Base-by-base conservation (phyloP, 2,888 invertebrate species). In the Tortrix viridana region DNA sequence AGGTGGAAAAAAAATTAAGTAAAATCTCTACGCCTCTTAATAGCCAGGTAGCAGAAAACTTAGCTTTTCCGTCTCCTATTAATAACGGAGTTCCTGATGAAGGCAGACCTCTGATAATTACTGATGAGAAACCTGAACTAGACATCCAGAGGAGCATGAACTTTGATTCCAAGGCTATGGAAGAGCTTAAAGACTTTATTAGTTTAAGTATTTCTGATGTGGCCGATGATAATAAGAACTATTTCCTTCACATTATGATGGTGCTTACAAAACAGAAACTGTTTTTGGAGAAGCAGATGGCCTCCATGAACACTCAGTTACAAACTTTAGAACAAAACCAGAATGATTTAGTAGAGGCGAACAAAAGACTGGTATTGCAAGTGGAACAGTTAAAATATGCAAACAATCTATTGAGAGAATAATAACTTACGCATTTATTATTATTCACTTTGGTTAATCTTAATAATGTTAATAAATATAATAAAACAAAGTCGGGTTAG, bases 201-300 rank as follows among this genome's bases (percentile, higher is more conserved):
- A 87, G 87, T 69, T 69, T 87, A 37, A 79, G 80, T 43, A 65
- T 91, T 44, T 76, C 85, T 1, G 90, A 92, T 77, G 82, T 89
- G 2, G 81, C 88, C 1, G 88, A 88, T 70, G 88, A 90, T 60
- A 91, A 86, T 64, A 80, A 85, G 58, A 88, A 89, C 69, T 88
- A 88, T 74, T 92, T 88, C 67, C 80, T 91, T 0, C 86, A 88
- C 60, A 82, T 90, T n/a, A 91, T 90, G 86, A 88, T 92, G 88
- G 87, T 86, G 26, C 75, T 92, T 18, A 92, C 92, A 1, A 92
- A 92, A 71, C 91, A 92, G 65, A 88, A 90, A 65, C 67, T 92
- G 64, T 91, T 81, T 76, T 76, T 92, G 52, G 91, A 92, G 65
- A 92, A 92, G 62, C 87, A 92, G 63, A 70, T 92, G 26, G 57